phyloP scores from a whole-genome alignment of 2,113 vertebrate genomes.

The Puffinus mauretanicus region DNA sequence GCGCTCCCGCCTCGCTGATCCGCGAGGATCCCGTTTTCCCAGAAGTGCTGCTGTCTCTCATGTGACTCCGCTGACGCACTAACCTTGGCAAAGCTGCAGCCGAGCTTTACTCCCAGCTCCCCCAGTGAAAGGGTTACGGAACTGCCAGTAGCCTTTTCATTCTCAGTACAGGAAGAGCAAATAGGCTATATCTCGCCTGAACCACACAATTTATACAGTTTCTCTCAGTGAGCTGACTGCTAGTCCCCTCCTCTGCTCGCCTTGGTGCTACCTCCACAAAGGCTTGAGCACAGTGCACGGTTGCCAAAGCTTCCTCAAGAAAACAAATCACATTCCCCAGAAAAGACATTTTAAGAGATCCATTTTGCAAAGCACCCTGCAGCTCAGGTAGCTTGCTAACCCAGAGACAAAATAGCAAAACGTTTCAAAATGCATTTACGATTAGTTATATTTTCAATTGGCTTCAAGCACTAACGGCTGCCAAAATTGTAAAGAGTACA shows the following conservation, averaged over 20 bases:
- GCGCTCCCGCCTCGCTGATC: neutral
- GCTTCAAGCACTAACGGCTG: neutral
- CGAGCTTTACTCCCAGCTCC: too few species aligned
- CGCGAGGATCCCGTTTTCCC: neutral
- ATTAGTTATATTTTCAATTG: neutral
- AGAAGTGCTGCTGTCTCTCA: neutral
- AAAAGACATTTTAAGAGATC: neutral
- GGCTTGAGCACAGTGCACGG: neutral
- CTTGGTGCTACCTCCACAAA: neutral
- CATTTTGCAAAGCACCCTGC: neutral
- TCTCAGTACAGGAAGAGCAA: neutral
- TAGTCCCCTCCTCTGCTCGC: neutral
- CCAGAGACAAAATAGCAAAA: neutral
- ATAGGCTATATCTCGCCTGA: neutral
- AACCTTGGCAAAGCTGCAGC: neutral
- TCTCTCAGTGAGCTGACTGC: neutral
- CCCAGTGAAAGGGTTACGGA: too few species aligned
- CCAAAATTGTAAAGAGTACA: neutral
- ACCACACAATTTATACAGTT: neutral
- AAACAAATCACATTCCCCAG: neutral
- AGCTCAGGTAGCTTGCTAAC: neutral
- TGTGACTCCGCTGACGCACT: neutral
- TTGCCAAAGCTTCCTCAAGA: neutral
- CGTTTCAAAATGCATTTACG: neutral
- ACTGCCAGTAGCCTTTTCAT: neutral